Evolutionary conservation across 2,797 vertebrate species (phyloP).

Genomic region (Amphiprion clarkii): DNA sequence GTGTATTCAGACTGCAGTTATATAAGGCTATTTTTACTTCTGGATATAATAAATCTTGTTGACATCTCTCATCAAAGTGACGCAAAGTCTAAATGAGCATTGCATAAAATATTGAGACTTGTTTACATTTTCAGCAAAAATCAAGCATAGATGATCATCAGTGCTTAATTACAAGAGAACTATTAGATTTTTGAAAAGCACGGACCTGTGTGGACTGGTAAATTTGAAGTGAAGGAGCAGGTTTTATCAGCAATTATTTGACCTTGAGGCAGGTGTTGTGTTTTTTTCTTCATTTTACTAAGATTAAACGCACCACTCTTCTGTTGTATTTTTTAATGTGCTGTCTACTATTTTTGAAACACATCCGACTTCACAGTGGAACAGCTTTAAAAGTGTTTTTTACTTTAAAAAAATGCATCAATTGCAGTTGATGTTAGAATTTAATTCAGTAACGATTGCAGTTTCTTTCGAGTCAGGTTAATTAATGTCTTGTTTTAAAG

Average conservation of each 20-base stretch:
- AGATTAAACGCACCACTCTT: too few relatives aligned
- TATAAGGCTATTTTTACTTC: neutral
- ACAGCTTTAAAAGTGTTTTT: neutral
- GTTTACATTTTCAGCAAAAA: neutral
- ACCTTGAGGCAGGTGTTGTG: neutral
- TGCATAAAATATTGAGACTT: slow-evolving; percentile 2
- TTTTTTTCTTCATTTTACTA: too few relatives aligned
- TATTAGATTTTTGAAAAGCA: slow-evolving; percentile 14
- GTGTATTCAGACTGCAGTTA: slow-evolving; percentile 11
- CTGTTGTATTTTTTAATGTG: too few relatives aligned
- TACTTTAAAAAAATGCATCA: neutral
- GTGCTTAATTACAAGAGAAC: slow-evolving; percentile 7
- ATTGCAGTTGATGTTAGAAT: neutral
- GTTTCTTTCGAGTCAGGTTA: too few relatives aligned
- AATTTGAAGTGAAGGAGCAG: neutral
- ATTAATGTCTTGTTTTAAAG: neutral
- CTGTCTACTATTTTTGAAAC: neutral
- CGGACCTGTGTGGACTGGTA: neutral
- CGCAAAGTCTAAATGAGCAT: neutral
- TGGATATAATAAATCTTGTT: slow-evolving; percentile 6
- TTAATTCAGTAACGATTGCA: neutral
- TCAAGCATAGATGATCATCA: neutral
- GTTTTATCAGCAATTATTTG: slow-evolving; percentile 4
- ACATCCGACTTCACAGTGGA: neutral
- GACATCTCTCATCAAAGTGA: slow-evolving; percentile 8